Evolutionary conservation across 2,888 invertebrate species (phyloP), one percentile per base, ranked within the genome.

Genomic region (Drosophila formosana): DNA sequence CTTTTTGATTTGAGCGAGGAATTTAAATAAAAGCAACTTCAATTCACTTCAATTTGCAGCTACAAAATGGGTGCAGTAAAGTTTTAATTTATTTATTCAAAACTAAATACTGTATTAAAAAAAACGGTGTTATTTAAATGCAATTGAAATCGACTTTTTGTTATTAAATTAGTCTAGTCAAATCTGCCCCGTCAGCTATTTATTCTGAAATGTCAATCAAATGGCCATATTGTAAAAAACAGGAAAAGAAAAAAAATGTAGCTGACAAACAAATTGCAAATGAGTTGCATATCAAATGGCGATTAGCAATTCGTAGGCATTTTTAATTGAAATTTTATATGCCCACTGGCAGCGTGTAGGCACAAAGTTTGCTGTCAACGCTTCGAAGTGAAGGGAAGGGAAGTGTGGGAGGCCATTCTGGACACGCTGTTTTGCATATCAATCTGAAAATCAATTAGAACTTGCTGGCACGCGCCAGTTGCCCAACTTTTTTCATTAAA

Each of bases 381-480:
- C n/a, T 13, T 58, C 49, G 63, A 7, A 3, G 45, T 11, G 3
- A 11, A 11, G 2, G 32, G 41, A 18, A 18, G 18, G 0, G 18
- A 18, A 18, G 9, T n/a, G 34, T 9, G 13, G 23, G 18, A 39
- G 43, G 37, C 34, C 56, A 55, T 46, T 73, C 49, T 69, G 80
- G 78, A 73, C 79, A 64, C 67, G 68, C 78, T 78, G 88, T 67
- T 89, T 86, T 89, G 85, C 85, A 89, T 86, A 89, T 86, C 89
- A 86, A 86, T 86, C 88, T 88, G 72, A 88, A 86, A 89, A 86
- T 86, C 85, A 86, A 89, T 86, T 86, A 89, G 89, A 89, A 84
- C 78, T 85, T 87, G 74, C 79, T 53, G 82, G 84, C 80, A 77
- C 72, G 72, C 80, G 72, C 76, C 82, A 68, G 69, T 56, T 67